Evolutionary conservation across 1,140 invertebrate species (phyloP), one percentile per base, ranked within the genome.

Genomic region (Bombus picipes): DNA sequence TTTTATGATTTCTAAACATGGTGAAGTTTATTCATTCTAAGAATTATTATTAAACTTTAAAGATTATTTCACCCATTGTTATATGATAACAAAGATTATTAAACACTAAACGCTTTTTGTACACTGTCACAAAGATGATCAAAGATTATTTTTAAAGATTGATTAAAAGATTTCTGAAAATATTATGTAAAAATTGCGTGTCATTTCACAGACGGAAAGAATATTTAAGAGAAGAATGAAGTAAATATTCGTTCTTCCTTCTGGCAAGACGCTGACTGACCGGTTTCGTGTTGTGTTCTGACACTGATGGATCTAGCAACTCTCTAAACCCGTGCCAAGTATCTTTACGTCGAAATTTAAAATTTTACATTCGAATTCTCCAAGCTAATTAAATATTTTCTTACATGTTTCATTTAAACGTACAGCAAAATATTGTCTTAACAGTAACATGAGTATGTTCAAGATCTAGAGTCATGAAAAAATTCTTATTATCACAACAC

Each of bases 301-400:
- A 81, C 81, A 89, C 80, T 90, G 86, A 83, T 78, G 89, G 75
- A 88, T 89, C 73, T 73, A 76, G 39, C 25, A 34, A 53, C 43
- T 32, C n/a, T 32, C 28, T n/a, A 59, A 77, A 75, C 88, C 88
- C 57, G 78, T 57, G 57, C 39, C 71, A 72, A 79, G 66, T 62
- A 71, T 41, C 1, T 57, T 78, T 4, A 18, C 6, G 12, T 2
- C 2, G 5, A 59, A 78, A 47, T 71, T 47, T 13, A 22, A 22
- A 37, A 66, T 82, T 62, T 32, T 39, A 28, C 57, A 43, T 32
- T 73, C 8, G 3, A 22, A 41, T 39, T 73, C 37, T 22, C 0
- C 41, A 5, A 76, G 43, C 6, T 12, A 72, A 39, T 37, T 32
- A 47, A 65, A 75, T 37, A 1, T 62, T 79, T 41, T 79, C n/a